A percentile compares a stretch with the other conserved stretches of the same genome.
Evolutionary conservation across 92 coral and sea anemone species (phyloP).

Genomic region (Phenganax stokvisi): DNA sequence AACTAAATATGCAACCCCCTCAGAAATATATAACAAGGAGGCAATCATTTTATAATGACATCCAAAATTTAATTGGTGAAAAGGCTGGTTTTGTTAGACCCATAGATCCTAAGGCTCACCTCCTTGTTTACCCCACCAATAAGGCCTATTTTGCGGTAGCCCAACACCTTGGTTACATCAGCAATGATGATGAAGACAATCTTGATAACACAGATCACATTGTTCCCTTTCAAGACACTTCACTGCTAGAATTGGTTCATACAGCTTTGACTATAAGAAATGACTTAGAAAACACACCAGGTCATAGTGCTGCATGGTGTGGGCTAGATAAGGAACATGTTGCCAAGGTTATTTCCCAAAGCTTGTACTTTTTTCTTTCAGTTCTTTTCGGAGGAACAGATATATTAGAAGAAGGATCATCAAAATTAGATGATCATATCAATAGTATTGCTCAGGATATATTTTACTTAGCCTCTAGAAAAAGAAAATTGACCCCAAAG

Average conservation of each 20-base stretch:
- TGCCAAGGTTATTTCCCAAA: slow-evolving; percentile 46
- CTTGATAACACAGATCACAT: neutral
- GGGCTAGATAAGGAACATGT: slow-evolving; percentile 39
- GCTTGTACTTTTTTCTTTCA: slow-evolving; percentile 48
- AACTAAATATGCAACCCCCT: neutral
- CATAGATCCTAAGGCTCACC: neutral
- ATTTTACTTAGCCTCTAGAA: slow-evolving; percentile 44
- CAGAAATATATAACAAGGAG: neutral
- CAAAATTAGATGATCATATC: slow-evolving; percentile 9
- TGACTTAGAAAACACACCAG: slow-evolving; percentile 42
- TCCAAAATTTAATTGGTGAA: neutral
- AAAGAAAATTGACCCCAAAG: slow-evolving; percentile 52
- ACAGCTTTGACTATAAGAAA: slow-evolving; percentile 46
- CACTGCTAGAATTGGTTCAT: slow-evolving; percentile 38
- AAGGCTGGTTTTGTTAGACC: neutral
- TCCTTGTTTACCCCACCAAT: neutral
- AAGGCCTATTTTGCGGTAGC: neutral
- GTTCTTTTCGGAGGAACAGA: slow-evolving; percentile 43
- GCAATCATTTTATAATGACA: neutral
- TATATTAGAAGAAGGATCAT: slow-evolving; percentile 6
- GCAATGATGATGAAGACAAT: neutral
- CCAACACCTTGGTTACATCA: neutral
- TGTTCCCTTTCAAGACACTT: slow-evolving; percentile 21
- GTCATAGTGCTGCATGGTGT: slow-evolving; percentile 35
- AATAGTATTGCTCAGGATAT: slow-evolving; percentile 62